Evolutionary conservation across 53 echinoderm and acorn worm genomes (phyloP).

Genomic region (Echinarachnius parma): DNA sequence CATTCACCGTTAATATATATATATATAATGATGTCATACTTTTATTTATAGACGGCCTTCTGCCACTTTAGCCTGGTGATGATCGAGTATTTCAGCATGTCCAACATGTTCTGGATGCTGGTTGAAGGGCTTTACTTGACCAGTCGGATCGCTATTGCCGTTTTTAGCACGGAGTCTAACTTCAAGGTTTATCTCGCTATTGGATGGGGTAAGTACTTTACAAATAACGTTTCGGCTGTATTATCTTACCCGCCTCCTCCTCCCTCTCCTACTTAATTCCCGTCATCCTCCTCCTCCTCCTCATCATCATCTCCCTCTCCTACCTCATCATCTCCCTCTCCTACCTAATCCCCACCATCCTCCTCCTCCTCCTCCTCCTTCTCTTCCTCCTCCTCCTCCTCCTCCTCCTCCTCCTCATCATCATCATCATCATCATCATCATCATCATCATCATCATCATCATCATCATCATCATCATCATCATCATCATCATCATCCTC

Average conservation of each 20-base stretch:
- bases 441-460: conserved; percentile 14
- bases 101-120: conserved; percentile 98
- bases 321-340: background rate
- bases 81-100: conserved; percentile 78
- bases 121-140: conserved; percentile 92
- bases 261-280: too few species aligned
- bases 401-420: too few species aligned
- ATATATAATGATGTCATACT: too few species aligned
- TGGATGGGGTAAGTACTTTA: conserved; percentile 96
- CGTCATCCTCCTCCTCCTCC: background rate
- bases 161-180: conserved; percentile 96
- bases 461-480: conserved; percentile 36
- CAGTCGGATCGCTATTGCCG: conserved; percentile 81
- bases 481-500: conserved; percentile 14
- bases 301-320: background rate
- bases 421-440: too few species aligned
- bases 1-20: too few species aligned
- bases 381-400: background rate
- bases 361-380: background rate
- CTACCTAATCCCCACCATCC: too few species aligned
- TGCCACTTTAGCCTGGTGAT: conserved; percentile 71
- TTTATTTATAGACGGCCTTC: conserved; percentile 71
- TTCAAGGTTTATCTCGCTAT: conserved; percentile 81
- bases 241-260: too few species aligned
- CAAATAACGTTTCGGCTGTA: too few species aligned